These are phyloP conservation scores for Drosophila anceps DNA, from an alignment of 2,888 invertebrate species.

Conservation along the genomic window DNA sequence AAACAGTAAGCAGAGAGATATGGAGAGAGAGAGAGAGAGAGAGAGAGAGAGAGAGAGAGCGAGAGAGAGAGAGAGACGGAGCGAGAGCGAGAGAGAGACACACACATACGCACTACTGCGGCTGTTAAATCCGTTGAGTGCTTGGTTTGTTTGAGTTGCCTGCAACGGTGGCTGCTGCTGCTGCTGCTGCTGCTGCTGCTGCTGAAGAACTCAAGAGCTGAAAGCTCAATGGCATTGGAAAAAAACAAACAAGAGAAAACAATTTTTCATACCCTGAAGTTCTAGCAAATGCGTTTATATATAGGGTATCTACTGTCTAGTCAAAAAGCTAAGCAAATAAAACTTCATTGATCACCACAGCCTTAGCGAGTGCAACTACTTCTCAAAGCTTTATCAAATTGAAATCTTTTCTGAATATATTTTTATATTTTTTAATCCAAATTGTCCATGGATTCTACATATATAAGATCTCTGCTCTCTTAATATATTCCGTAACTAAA, in stretches of 20 bases:
- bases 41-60: slow-evolving; percentile 1
- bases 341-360: background rate
- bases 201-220: slow-evolving; percentile 15
- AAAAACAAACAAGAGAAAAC: slow-evolving; percentile 32
- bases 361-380: no score
- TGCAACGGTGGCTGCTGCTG: slow-evolving; percentile 21
- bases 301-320: background rate
- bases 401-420: no score
- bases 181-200: slow-evolving; percentile 16
- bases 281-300: background rate
- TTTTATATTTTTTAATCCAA: no score
- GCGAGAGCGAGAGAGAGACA: slow-evolving; percentile 10
- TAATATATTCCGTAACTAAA: no score
- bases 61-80: slow-evolving; percentile 4
- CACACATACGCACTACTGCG: slow-evolving; percentile 4
- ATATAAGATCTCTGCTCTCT: no score
- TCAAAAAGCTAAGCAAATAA: background rate
- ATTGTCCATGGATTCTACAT: no score
- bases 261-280: slow-evolving; percentile 17
- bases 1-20: background rate
- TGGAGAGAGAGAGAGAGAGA: background rate
- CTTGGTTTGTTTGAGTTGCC: slow-evolving; percentile 28
- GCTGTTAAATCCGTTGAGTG: slow-evolving; percentile 43
- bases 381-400: background rate
- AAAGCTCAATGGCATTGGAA: slow-evolving; percentile 24